Conservation (phyloP, 2,113 vertebrate genomes). For the Furnarius figulus region DNA sequence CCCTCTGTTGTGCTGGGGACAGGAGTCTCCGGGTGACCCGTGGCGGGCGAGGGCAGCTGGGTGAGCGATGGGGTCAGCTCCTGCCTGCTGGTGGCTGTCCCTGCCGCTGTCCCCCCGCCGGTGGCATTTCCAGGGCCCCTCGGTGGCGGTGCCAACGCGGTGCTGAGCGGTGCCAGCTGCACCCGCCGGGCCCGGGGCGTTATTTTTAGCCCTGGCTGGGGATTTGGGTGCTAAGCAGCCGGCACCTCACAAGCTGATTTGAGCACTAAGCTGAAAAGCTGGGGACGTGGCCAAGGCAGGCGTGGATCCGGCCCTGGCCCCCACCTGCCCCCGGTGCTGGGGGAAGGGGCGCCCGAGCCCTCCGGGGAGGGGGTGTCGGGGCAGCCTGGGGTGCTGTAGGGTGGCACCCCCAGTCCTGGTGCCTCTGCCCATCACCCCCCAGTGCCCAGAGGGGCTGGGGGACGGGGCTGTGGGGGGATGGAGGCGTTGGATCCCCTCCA, state of each 20-base stretch:
- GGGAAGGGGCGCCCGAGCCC: neutral
- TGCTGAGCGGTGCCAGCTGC: neutral
- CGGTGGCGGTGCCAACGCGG: rapidly evolving
- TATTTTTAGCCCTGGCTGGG: slow-evolving; percentile 57
- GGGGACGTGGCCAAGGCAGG: neutral
- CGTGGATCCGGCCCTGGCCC: neutral
- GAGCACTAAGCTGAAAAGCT: slow-evolving; percentile 58
- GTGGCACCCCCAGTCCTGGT: too few relatives aligned
- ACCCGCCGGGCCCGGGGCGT: neutral
- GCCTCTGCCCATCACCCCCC: neutral
- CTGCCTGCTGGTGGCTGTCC: rapidly evolving
- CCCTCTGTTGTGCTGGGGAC: neutral
- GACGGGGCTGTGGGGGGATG: neutral
- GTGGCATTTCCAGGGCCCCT: neutral
- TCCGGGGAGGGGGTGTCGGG: rapidly evolving
- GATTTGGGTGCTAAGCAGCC: slow-evolving; percentile 65
- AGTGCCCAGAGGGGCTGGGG: neutral
- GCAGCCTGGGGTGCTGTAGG: rapidly evolving
- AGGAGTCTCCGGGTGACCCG: rapidly evolving
- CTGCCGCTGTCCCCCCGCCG: rapidly evolving
- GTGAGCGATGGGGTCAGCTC: neutral
- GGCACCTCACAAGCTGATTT: slow-evolving; percentile 53
- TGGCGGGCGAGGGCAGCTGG: rapidly evolving
- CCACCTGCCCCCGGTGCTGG: neutral
- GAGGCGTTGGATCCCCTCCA: neutral